Conservation (phyloP, 2,888 invertebrate species). For the Aleiodes alternator region DNA sequence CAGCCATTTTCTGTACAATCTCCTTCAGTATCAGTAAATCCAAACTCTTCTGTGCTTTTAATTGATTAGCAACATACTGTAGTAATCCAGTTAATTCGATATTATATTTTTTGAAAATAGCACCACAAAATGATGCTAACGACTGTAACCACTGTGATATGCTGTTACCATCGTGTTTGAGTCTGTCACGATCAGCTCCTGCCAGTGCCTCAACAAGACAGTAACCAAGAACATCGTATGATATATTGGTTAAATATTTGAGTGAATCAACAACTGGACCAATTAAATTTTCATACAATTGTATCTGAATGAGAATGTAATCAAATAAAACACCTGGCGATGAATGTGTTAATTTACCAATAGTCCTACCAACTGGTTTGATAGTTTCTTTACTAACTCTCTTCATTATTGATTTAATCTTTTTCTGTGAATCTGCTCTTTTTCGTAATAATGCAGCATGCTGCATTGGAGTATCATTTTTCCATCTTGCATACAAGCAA, state of each 20-base stretch:
- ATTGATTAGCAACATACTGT: slow-evolving; percentile 97
- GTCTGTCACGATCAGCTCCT: slow-evolving; percentile 84
- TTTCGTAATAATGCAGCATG: slow-evolving; percentile 91
- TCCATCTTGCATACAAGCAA: slow-evolving; percentile 96
- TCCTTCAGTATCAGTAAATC: slow-evolving; percentile 96
- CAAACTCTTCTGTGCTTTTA: slow-evolving; percentile 96
- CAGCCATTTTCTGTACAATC: slow-evolving; percentile 99
- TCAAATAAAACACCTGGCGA: slow-evolving; percentile 97
- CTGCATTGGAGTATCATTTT: slow-evolving; percentile 89
- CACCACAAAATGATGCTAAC: slow-evolving; percentile 95
- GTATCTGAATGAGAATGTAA: slow-evolving; percentile 92
- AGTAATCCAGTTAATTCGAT: slow-evolving; percentile 96
- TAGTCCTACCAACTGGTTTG: slow-evolving; percentile 95
- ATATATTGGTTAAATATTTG: slow-evolving; percentile 95
- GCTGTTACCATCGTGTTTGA: slow-evolving; percentile 93
- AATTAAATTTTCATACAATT: slow-evolving; percentile 95
- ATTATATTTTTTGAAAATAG: slow-evolving; percentile 97
- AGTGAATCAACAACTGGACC: slow-evolving; percentile 98
- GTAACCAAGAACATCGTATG: slow-evolving; percentile 96
- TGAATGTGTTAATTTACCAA: slow-evolving; percentile 97
- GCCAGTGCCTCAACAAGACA: slow-evolving; percentile 96
- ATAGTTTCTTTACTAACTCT: slow-evolving; percentile 98
- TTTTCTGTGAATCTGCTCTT: slow-evolving; percentile 90
- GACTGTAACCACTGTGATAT: slow-evolving; percentile 96
- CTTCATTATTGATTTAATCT: slow-evolving; percentile 97